Evolutionary conservation across 2,888 invertebrate genomes (phyloP).

Genomic region (Yponomeuta evonymella): DNA sequence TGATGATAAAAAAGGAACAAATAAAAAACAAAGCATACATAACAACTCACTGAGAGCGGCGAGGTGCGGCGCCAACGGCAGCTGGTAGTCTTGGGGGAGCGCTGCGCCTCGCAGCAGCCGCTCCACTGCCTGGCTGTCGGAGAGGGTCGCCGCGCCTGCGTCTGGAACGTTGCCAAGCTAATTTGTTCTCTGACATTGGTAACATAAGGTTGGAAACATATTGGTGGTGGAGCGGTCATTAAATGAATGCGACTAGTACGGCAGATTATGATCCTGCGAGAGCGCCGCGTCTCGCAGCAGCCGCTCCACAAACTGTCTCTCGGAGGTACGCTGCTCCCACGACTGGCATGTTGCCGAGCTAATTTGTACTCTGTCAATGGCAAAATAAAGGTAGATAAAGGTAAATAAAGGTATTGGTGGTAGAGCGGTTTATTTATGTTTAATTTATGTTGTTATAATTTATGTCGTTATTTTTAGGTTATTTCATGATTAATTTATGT

Average conservation of each 20-base stretch:
- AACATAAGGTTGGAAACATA: no score
- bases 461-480: no score
- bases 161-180: conserved; percentile 33
- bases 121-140: conserved; percentile 70
- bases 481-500: no score
- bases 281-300: conserved; percentile 63
- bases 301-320: conserved; percentile 69
- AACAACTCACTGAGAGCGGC: conserved; percentile 71
- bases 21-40: conserved; percentile 1
- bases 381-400: no score
- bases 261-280: conserved; percentile 69
- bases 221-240: no score
- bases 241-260: conserved; percentile 24
- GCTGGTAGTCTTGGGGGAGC: conserved; percentile 67
- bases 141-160: conserved; percentile 53
- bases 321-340: conserved; percentile 55
- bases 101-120: conserved; percentile 64
- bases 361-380: no score
- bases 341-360: conserved; percentile 33
- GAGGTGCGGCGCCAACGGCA: conserved; percentile 66
- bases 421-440: no score
- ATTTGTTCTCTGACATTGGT: no score
- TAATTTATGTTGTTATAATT: no score
- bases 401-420: no score
- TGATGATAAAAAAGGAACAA: conserved; percentile 7